A percentile compares a stretch with the other conserved stretches of the same genome.
phyloP scores from a whole-genome alignment of 2,113 vertebrate genomes.

The Xenus cinereus region DNA sequence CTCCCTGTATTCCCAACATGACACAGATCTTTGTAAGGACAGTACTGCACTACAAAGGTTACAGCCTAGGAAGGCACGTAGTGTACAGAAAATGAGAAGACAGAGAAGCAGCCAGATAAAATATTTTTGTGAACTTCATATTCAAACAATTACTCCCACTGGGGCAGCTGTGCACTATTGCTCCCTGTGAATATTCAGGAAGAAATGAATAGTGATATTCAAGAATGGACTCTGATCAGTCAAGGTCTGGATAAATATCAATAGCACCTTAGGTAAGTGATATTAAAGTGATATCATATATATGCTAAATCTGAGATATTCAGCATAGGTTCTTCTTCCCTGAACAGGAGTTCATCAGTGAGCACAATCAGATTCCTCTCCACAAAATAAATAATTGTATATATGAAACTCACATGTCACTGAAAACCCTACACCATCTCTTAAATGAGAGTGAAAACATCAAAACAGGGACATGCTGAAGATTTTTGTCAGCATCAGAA shows the following conservation, averaged over 20 bases:
- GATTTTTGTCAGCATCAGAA: constrained; percentile 5
- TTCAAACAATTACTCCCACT: constrained; percentile 2
- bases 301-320: not conserved
- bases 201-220: constrained; percentile 5
- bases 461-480: not conserved
- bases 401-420: accelerated
- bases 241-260: not conserved
- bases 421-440: not conserved
- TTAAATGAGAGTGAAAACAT: not conserved
- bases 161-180: not conserved
- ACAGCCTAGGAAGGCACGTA: not conserved
- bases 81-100: not conserved
- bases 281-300: not conserved
- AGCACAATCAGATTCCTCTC: not conserved
- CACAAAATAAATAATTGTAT: not conserved
- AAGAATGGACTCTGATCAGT: not conserved
- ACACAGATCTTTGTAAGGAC: not conserved
- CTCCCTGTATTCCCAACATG: not conserved
- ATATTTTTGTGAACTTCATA: constrained; percentile 26
- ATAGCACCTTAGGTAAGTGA: not conserved
- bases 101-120: constrained; percentile 17
- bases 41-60: not conserved
- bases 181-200: not conserved
- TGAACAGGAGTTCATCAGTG: not conserved
- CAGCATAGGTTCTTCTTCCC: not conserved